Evolutionary conservation across 2,888 invertebrate genomes (phyloP).

Genomic region (Oligia strigilis): DNA sequence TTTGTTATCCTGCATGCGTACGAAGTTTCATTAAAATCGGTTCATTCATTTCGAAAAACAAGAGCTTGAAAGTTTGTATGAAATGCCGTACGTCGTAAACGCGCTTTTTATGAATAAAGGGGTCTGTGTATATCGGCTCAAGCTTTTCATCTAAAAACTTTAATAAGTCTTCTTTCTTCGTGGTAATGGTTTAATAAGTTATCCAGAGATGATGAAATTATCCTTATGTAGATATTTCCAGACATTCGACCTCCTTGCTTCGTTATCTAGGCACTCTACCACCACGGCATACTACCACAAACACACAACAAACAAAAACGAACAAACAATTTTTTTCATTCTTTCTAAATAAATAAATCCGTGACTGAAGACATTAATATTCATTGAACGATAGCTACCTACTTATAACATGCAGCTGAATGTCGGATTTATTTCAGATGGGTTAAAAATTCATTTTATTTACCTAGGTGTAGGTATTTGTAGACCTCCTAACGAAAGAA

Average conservation of each 20-base stretch:
- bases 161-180: background rate
- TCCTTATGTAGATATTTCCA: no score
- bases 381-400: background rate
- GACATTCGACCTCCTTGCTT: background rate
- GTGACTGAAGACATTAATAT: conserved; percentile 21
- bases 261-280: background rate
- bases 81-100: no score
- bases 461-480: background rate
- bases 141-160: background rate
- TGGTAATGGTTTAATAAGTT: background rate
- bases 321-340: background rate
- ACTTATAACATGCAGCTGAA: conserved; percentile 11
- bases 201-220: no score
- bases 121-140: background rate
- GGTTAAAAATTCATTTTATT: background rate
- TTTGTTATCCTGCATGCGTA: no score
- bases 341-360: background rate
- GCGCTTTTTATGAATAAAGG: background rate
- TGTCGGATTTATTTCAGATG: conserved; percentile 32
- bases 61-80: no score
- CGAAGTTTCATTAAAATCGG: no score
- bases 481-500: background rate
- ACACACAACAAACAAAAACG: background rate
- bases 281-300: background rate
- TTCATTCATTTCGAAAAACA: no score